Evolutionary conservation across 1,140 invertebrate species (phyloP).

Genomic region (Hydropsyche tenuis): DNA sequence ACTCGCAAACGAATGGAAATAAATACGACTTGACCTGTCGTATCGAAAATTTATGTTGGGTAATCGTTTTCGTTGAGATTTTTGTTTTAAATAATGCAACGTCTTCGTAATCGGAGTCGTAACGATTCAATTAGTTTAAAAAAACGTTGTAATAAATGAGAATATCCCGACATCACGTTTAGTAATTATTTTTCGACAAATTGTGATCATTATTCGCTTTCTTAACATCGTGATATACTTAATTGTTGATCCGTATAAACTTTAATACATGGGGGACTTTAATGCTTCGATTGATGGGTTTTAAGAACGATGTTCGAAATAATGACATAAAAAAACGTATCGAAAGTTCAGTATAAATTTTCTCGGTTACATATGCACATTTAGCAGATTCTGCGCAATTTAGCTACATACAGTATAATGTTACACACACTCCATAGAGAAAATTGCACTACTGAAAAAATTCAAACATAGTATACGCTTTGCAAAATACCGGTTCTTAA

Average conservation of each 20-base stretch:
- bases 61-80: background rate
- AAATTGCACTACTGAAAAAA: slow-evolving; percentile 7
- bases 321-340: too few relatives aligned
- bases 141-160: slow-evolving; percentile 7
- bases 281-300: too few relatives aligned
- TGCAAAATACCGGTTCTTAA: slow-evolving; percentile 8
- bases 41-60: background rate
- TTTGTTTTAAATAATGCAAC: background rate
- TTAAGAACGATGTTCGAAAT: too few relatives aligned
- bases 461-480: background rate
- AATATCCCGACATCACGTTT: slow-evolving; percentile 5
- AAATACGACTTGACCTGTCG: slow-evolving; percentile 5
- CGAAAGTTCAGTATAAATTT: background rate
- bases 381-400: slow-evolving; percentile 2
- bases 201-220: slow-evolving; percentile 24
- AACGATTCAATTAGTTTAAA: slow-evolving; percentile 4
- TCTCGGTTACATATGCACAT: background rate
- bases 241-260: slow-evolving; percentile 22
- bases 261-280: too few relatives aligned
- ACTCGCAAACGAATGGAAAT: background rate
- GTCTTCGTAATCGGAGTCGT: background rate
- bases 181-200: slow-evolving; percentile 36
- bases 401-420: background rate
- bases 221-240: slow-evolving; percentile 28
- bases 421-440: background rate